A percentile compares a stretch with the other conserved stretches of the same genome.
These are phyloP conservation scores for Dasysyrphus tricinctus DNA, from an alignment of 2,888 invertebrate species.

Conservation along the genomic window DNA sequence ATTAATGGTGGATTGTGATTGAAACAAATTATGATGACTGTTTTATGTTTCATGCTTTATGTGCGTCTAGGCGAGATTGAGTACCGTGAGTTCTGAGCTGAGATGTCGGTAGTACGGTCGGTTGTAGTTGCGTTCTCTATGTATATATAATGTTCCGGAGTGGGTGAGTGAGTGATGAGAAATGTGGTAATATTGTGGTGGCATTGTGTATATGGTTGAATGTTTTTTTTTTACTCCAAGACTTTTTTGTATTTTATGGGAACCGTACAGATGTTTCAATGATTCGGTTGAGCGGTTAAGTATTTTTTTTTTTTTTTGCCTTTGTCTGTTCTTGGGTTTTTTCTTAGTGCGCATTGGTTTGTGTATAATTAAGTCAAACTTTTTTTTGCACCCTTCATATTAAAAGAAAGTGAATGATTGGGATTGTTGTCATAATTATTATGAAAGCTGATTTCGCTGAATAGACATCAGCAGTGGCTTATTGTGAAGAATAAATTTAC, in stretches of 20 bases:
- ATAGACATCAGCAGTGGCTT: background rate
- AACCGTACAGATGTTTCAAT: slow-evolving; percentile 68
- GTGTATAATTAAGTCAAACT: slow-evolving; percentile 52
- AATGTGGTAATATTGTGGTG: slow-evolving; percentile 65
- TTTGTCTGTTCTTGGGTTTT: slow-evolving; percentile 14
- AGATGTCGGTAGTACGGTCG: slow-evolving; percentile 18
- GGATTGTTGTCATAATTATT: slow-evolving; percentile 16
- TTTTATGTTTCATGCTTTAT: slow-evolving; percentile 71
- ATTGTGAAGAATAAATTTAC: background rate
- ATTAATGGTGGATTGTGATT: slow-evolving; percentile 70
- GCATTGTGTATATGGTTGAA: slow-evolving; percentile 41
- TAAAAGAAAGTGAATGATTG: slow-evolving; percentile 40
- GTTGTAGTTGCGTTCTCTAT: background rate
- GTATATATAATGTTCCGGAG: background rate
- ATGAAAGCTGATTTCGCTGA: slow-evolving; percentile 8
- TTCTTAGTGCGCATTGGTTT: slow-evolving; percentile 41
- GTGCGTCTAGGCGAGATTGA: slow-evolving; percentile 44
- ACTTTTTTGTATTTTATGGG: slow-evolving; percentile 43
- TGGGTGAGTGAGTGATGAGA: slow-evolving; percentile 68
- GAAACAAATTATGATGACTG: slow-evolving; percentile 75
- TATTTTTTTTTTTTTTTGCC: slow-evolving; percentile 20
- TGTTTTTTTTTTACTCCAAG: slow-evolving; percentile 25
- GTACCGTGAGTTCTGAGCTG: slow-evolving; percentile 9
- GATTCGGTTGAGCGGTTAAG: slow-evolving; percentile 60
- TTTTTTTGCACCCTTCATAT: slow-evolving; percentile 22